Percentiles rank a stretch among this genome's conserved stretches.
These are phyloP conservation scores for Apeltes quadracus DNA, from an alignment of 2,113 vertebrate genomes.

Conservation along the genomic window DNA sequence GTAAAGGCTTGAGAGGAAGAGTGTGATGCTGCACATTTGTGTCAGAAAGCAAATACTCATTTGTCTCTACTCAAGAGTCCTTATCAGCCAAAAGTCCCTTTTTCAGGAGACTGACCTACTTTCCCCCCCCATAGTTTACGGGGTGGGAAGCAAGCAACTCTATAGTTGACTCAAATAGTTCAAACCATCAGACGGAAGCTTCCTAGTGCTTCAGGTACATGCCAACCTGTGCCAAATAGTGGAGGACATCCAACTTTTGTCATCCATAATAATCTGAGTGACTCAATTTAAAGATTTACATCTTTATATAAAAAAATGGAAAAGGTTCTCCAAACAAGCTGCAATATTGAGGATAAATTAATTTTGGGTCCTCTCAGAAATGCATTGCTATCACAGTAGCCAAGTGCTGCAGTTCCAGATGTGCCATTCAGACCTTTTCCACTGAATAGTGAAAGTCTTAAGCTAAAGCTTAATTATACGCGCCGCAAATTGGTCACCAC, in stretches of 20 bases:
- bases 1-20: constrained; percentile 8
- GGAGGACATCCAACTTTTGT: neutral
- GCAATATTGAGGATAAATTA: neutral
- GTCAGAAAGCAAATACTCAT: constrained; percentile 11
- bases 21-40: neutral
- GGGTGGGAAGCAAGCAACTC: constrained; percentile 15
- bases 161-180: neutral
- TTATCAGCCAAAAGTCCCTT: constrained; percentile 3
- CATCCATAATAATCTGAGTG: constrained; percentile 13
- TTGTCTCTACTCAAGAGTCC: neutral
- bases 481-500: constrained; percentile 19
- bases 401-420: neutral
- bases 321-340: neutral
- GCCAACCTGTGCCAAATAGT: neutral
- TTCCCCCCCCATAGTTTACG: neutral
- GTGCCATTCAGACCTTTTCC: neutral
- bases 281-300: neutral
- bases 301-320: neutral
- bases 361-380: neutral
- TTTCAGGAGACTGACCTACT: constrained; percentile 1
- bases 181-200: neutral
- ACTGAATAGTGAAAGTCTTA: neutral
- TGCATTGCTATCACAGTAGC: neutral
- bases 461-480: neutral
- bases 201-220: constrained; percentile 1